phyloP scores from a whole-genome alignment of 2,797 vertebrate genomes.

The Enteromius afrohamiltoni region DNA sequence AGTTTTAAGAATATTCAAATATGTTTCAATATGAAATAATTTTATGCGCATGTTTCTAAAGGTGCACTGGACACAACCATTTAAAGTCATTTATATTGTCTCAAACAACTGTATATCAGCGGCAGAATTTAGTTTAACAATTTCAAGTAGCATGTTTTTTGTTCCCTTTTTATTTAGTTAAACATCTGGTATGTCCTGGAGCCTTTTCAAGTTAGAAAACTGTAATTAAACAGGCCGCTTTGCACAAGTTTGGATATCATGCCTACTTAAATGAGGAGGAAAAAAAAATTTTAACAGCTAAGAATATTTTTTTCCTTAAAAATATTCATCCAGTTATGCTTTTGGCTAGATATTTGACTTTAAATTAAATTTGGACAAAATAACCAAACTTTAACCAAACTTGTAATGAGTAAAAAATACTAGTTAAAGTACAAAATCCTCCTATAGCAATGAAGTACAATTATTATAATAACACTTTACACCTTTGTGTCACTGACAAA shows the following conservation, averaged over 20 bases:
- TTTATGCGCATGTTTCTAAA: no score
- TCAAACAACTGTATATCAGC: background rate
- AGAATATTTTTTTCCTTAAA: background rate
- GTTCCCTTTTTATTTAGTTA: background rate
- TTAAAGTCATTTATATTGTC: background rate
- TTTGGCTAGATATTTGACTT: conserved; percentile 1
- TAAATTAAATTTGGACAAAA: background rate
- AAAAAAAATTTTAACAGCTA: background rate
- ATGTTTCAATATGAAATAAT: background rate
- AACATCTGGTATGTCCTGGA: background rate
- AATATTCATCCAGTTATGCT: background rate
- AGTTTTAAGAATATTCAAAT: background rate
- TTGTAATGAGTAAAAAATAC: background rate
- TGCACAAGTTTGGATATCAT: background rate
- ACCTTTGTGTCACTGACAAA: background rate
- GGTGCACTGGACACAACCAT: background rate
- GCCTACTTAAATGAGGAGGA: background rate
- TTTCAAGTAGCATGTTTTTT: background rate
- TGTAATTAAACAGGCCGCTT: background rate
- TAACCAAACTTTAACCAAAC: background rate
- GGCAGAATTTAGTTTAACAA: background rate
- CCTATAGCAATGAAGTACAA: background rate
- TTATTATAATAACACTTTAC: background rate
- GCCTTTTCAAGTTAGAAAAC: background rate
- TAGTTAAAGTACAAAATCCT: background rate